Evolutionary conservation across 2,888 invertebrate genomes (phyloP).

Genomic region (Pimpla rufipes): DNA sequence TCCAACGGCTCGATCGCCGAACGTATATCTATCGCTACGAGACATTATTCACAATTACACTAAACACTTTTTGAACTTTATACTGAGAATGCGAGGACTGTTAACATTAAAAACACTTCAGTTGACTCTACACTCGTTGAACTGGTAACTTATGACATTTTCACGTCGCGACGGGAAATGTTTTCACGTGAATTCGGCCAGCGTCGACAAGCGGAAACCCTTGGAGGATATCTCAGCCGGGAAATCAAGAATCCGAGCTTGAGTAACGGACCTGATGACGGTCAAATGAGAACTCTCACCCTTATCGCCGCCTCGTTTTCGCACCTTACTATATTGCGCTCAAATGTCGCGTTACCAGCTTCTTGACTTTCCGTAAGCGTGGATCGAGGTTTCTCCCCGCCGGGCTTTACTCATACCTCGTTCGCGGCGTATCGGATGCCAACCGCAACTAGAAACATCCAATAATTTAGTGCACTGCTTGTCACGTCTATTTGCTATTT

Average conservation of each 20-base stretch:
- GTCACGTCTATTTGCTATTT: not conserved
- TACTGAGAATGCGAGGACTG: not conserved
- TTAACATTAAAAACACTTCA: constrained; percentile 1
- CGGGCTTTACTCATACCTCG: constrained; percentile 53
- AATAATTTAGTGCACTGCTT: not conserved
- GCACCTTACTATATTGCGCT: constrained; percentile 20
- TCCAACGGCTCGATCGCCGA: not conserved
- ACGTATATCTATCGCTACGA: not conserved
- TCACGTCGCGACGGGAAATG: not conserved
- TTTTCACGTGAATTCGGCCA: constrained; percentile 2
- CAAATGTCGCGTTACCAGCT: constrained; percentile 10
- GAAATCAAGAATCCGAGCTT: constrained; percentile 29
- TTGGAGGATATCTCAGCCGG: constrained; percentile 16
- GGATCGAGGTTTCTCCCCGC: constrained; percentile 34
- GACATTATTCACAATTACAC: constrained; percentile 20
- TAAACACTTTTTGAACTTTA: constrained; percentile 27
- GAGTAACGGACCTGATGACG: not conserved
- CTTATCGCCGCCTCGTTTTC: constrained; percentile 18
- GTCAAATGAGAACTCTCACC: constrained; percentile 17
- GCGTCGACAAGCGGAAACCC: not conserved
- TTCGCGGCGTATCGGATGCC: constrained; percentile 50
- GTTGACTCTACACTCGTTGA: constrained; percentile 14
- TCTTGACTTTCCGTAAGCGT: constrained; percentile 13
- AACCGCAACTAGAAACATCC: constrained; percentile 44
- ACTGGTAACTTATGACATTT: constrained; percentile 14